These are phyloP conservation scores for Thripadectes ignobilis DNA, from an alignment of 2,797 vertebrate genomes.

Conservation along the genomic window DNA sequence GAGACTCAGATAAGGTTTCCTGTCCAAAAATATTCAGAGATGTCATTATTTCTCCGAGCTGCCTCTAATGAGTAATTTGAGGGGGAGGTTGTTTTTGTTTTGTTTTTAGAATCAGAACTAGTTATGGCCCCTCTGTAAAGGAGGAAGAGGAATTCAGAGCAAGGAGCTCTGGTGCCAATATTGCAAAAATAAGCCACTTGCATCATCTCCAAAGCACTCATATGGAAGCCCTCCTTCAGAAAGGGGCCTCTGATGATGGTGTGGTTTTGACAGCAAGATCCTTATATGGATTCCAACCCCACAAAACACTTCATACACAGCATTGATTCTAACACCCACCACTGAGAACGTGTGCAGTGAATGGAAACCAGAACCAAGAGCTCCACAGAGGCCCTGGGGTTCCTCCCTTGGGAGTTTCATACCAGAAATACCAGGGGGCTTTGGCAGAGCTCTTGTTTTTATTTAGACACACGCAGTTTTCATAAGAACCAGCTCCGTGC, in stretches of 20 bases:
- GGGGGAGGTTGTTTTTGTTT: neutral
- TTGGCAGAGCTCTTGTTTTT: neutral
- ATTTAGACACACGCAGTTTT: neutral
- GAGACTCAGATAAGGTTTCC: neutral
- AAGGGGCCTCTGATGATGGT: neutral
- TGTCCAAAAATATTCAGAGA: neutral
- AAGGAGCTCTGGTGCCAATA: neutral
- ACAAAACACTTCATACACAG: neutral
- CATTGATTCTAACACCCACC: rapidly evolving
- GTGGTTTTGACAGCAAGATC: neutral
- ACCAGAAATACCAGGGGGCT: neutral
- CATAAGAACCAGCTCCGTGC: neutral
- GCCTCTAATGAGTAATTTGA: neutral
- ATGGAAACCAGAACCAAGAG: neutral
- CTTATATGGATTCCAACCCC: conserved; percentile 1
- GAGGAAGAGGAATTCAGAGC: neutral
- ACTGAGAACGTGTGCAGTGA: rapidly evolving
- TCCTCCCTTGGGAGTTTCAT: neutral
- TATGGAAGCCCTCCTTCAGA: neutral
- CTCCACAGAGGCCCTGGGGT: rapidly evolving
- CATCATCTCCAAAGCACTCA: neutral
- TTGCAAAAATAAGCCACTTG: conserved; percentile 17
- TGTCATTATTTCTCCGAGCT: neutral
- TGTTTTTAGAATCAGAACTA: neutral
- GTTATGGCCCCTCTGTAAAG: neutral